These are phyloP conservation scores for Eupithecia abbreviata DNA, from an alignment of 2,888 invertebrate genomes.

Conservation along the genomic window DNA sequence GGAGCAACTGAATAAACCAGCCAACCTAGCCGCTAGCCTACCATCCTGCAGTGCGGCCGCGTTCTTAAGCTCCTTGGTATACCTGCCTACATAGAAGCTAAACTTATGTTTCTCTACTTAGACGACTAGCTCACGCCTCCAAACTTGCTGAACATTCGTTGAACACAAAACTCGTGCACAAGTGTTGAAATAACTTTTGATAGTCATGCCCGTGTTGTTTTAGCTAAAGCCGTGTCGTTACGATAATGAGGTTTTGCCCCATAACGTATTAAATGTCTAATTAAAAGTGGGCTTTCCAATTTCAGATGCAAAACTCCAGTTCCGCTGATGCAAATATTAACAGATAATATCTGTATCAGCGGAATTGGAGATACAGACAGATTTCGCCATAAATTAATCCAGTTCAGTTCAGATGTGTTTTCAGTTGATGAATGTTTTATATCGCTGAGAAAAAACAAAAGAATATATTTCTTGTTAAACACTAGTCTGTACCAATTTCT, in stretches of 20 bases:
- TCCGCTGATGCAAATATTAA: constrained; percentile 9
- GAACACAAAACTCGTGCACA: not conserved
- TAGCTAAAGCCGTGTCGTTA: not conserved
- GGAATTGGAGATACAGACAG: not conserved
- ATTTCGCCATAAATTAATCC: constrained; percentile 1
- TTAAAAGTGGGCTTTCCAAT: constrained; percentile 4
- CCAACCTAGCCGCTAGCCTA: not conserved
- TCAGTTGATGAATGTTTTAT: not conserved
- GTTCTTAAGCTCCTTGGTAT: not conserved
- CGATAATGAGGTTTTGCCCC: not conserved
- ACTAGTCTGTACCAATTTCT: not conserved
- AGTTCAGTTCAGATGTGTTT: not conserved
- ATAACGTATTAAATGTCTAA: not conserved
- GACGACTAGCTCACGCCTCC: not conserved
- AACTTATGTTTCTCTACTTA: too few relatives aligned
- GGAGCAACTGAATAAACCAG: not conserved
- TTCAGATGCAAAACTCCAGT: not conserved
- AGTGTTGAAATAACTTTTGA: constrained; percentile 1
- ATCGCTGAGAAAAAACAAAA: not conserved
- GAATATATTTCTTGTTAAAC: too few relatives aligned
- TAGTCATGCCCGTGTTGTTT: not conserved
- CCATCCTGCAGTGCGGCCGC: not conserved
- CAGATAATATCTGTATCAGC: not conserved
- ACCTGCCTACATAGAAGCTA: not conserved
- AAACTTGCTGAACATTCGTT: not conserved